Conservation (phyloP, 2,888 invertebrate genomes). For the Anoplius nigerrimus region DNA sequence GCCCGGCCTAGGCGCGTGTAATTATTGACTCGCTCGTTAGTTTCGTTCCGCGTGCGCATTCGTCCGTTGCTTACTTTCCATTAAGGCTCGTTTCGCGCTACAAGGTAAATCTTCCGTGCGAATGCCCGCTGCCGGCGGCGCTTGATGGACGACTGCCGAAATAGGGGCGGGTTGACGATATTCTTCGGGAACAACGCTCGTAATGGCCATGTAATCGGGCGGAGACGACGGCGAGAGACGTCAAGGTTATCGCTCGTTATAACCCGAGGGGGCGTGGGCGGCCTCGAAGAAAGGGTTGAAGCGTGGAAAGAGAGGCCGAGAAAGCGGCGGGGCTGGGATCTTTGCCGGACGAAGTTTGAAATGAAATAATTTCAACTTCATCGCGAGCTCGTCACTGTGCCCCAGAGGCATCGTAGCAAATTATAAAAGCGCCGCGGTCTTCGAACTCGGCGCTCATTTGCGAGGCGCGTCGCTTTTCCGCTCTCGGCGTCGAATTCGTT, state of each 20-base stretch:
- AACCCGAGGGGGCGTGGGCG: not conserved
- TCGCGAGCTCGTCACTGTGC: conserved; percentile 24
- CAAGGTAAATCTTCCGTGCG: no score
- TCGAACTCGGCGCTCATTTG: conserved; percentile 32
- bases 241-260: conserved; percentile 32
- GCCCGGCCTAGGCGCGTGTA: no score
- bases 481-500: conserved; percentile 18
- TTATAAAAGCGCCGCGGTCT: conserved; percentile 25
- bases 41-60: no score
- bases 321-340: conserved; percentile 29
- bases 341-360: conserved; percentile 50
- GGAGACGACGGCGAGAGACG: conserved; percentile 12
- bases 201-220: not conserved
- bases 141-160: no score
- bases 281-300: not conserved
- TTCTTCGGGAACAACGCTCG: no score
- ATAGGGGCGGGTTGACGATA: no score
- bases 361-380: conserved; percentile 61
- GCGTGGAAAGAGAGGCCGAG: not conserved
- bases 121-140: no score
- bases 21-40: no score
- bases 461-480: conserved; percentile 15
- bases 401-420: conserved; percentile 23
- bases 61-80: no score
- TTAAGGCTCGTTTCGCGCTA: no score